Conservation (phyloP, 2,888 invertebrate species). For the Amphimallon solstitiale region DNA sequence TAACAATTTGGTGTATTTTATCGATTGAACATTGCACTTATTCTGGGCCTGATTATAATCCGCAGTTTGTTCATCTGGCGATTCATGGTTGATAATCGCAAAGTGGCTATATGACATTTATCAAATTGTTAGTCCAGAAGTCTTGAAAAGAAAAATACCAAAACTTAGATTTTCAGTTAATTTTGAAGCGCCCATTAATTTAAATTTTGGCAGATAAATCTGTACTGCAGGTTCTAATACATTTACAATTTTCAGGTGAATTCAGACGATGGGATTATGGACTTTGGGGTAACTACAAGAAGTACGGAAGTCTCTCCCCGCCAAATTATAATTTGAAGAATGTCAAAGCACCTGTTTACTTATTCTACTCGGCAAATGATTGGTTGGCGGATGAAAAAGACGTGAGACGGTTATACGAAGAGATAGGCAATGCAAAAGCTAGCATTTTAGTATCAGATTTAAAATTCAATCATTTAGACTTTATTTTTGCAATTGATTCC, state of each 20-base stretch:
- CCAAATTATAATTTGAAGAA: conserved; percentile 44
- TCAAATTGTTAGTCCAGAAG: no score
- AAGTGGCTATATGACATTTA: no score
- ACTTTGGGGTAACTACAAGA: conserved; percentile 41
- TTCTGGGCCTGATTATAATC: no score
- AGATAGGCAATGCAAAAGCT: conserved; percentile 49
- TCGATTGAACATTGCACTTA: no score
- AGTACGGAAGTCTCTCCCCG: conserved; percentile 43
- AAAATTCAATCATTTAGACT: conserved; percentile 58
- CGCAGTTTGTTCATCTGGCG: no score
- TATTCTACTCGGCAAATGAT: conserved; percentile 46
- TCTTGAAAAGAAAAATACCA: no score
- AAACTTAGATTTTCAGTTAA: no score
- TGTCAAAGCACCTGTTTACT: conserved; percentile 43
- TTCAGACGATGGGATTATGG: conserved; percentile 48
- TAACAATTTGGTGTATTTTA: no score
- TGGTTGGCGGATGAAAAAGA: conserved; percentile 45
- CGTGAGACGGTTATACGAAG: conserved; percentile 42
- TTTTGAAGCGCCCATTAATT: no score
- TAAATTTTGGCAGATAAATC: neutral
- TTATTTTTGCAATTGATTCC: conserved; percentile 55
- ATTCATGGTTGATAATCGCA: no score
- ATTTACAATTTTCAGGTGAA: conserved; percentile 39
- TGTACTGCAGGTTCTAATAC: neutral
- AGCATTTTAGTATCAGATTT: conserved; percentile 52